phyloP scores from a whole-genome alignment of 2,797 vertebrate species.

The Moxostoma hubbsi region DNA sequence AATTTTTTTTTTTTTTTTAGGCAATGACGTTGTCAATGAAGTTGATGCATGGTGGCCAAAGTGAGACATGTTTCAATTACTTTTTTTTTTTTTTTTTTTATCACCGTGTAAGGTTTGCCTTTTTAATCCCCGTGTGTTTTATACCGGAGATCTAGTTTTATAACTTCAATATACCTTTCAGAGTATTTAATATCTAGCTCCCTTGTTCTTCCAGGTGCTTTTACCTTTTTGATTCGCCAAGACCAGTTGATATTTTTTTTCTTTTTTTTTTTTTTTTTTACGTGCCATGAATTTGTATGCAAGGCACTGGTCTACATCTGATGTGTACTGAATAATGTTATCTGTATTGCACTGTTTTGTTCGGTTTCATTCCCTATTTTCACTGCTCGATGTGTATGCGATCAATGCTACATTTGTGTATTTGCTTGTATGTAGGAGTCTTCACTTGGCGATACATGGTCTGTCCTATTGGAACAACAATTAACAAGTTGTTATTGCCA shows the following conservation, averaged over 20 bases:
- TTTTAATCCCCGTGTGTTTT: slow-evolving; percentile 58
- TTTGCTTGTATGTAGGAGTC: slow-evolving; percentile 18
- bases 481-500: neutral
- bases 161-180: slow-evolving; percentile 44
- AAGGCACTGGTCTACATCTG: slow-evolving; percentile 38
- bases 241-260: too few species aligned
- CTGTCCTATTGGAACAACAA: neutral
- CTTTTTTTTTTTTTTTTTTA: too few species aligned
- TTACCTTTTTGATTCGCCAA: neutral
- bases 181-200: slow-evolving; percentile 68
- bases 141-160: slow-evolving; percentile 58
- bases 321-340: slow-evolving; percentile 32
- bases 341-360: slow-evolving; percentile 30
- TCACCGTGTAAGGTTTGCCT: neutral
- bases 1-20: neutral
- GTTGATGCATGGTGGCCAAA: neutral
- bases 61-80: neutral
- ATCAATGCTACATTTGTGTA: slow-evolving; percentile 26
- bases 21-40: neutral
- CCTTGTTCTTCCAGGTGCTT: slow-evolving; percentile 57
- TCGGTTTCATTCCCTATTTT: neutral
- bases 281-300: slow-evolving; percentile 30
- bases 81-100: neutral
- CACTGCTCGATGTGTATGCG: neutral
- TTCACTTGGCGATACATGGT: neutral